Conservation (phyloP, 2,797 vertebrate genomes). For the Sebastiscus tertius region DNA sequence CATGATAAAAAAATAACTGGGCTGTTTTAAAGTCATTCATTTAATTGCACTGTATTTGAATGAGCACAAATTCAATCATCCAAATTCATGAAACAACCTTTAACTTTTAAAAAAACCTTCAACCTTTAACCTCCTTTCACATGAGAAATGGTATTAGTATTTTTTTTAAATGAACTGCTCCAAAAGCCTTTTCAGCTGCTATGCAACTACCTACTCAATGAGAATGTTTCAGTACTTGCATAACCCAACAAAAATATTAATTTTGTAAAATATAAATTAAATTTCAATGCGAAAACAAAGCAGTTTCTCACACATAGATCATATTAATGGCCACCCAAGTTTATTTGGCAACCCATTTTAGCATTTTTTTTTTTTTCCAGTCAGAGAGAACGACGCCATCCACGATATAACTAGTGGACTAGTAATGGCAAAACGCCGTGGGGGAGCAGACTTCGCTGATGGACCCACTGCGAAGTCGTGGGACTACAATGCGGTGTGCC, state of each 20-base stretch:
- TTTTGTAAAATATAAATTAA: neutral
- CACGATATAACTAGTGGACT: no score
- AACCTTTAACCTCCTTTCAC: neutral
- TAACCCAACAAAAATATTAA: neutral
- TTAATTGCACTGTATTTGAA: neutral
- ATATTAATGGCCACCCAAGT: no score
- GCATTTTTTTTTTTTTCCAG: no score
- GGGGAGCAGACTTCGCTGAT: accelerated
- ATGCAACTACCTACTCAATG: no score
- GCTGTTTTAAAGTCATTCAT: neutral
- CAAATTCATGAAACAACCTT: neutral
- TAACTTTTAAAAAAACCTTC: neutral
- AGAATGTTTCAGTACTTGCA: no score
- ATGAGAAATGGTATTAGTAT: neutral
- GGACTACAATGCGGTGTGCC: neutral
- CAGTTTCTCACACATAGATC: no score
- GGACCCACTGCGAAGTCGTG: no score
- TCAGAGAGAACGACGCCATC: no score
- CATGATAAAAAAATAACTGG: neutral
- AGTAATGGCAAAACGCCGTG: neutral
- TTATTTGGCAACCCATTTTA: no score
- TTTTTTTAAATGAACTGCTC: neutral
- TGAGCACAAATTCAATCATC: neutral
- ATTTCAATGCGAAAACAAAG: no score
- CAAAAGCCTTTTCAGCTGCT: neutral